Percentiles rank a stretch among this genome's conserved stretches.
These are phyloP conservation scores for Drosophila watanabei DNA, from an alignment of 1,140 invertebrate species.

Conservation along the genomic window DNA sequence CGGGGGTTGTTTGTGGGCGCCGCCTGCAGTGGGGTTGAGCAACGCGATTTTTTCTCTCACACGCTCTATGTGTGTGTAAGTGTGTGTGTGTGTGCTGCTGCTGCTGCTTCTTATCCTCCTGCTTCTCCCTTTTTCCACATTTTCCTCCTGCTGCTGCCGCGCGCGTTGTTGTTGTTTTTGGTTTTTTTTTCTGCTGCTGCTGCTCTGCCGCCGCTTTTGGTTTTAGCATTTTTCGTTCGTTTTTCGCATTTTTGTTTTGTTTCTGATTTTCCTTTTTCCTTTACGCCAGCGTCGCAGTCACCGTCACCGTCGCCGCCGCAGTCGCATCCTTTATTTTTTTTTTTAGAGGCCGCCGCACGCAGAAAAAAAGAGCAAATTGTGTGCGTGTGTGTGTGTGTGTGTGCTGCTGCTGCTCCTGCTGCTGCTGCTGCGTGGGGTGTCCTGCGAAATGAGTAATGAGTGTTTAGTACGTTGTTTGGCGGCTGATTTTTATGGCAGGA, in stretches of 20 bases:
- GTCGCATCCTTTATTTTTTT: constrained; percentile 75
- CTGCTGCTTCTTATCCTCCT: constrained; percentile 16
- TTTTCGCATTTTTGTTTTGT: constrained; percentile 77
- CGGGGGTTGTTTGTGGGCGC: constrained; percentile 70
- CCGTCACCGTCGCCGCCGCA: constrained; percentile 29
- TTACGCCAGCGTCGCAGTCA: constrained; percentile 15
- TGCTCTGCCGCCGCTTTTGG: constrained; percentile 65
- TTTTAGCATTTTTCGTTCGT: constrained; percentile 76
- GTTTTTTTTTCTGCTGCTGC: constrained; percentile 46
- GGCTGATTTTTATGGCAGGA: constrained; percentile 49
- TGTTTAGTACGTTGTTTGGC: constrained; percentile 60
- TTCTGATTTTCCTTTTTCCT: constrained; percentile 65
- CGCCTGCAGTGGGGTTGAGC: constrained; percentile 74
- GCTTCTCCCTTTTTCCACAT: constrained; percentile 9
- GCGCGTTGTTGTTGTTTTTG: no score
- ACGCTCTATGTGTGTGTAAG: constrained; percentile 34
- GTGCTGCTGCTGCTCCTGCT: neutral
- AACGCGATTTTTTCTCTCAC: constrained; percentile 58
- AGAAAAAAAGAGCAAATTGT: constrained; percentile 57
- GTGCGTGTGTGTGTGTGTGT: constrained; percentile 11
- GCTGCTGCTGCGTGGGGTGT: neutral
- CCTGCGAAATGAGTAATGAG: constrained; percentile 64
- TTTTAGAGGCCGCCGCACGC: constrained; percentile 49
- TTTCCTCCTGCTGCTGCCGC: constrained; percentile 15
- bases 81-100: neutral